Conservation (phyloP, 1,140 invertebrate genomes). For the Apis dorsata region DNA sequence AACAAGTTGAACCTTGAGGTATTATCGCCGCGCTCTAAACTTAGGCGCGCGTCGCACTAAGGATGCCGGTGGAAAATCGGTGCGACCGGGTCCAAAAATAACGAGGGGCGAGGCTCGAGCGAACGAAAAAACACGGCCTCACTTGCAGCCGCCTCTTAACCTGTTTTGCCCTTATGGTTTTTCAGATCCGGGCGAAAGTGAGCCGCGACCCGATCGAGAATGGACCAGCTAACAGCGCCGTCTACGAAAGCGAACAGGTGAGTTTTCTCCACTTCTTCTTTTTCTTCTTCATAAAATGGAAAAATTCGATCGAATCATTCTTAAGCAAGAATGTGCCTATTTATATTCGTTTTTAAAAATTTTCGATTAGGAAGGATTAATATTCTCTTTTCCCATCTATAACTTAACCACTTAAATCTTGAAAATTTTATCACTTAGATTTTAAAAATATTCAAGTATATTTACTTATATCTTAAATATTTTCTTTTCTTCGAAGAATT, state of each 20-base stretch:
- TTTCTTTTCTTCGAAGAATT: no score
- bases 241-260: conserved; percentile 68
- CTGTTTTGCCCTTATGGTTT: conserved; percentile 35
- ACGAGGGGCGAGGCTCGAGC: not conserved
- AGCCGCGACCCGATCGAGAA: conserved; percentile 64
- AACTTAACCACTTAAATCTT: no score
- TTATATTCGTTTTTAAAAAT: no score
- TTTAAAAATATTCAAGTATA: no score
- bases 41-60: conserved; percentile 41
- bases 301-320: no score
- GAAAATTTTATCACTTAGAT: no score
- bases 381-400: no score
- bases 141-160: not conserved
- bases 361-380: no score
- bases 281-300: not conserved
- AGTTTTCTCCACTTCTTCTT: conserved; percentile 17
- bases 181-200: conserved; percentile 67
- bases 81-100: conserved; percentile 47
- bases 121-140: not conserved
- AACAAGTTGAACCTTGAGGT: conserved; percentile 64
- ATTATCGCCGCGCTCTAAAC: conserved; percentile 66
- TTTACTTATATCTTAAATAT: no score
- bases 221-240: conserved; percentile 50
- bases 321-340: no score
- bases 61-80: conserved; percentile 49